These are phyloP conservation scores for Neoniphon sammara DNA, from an alignment of 2,797 vertebrate genomes.

Conservation along the genomic window DNA sequence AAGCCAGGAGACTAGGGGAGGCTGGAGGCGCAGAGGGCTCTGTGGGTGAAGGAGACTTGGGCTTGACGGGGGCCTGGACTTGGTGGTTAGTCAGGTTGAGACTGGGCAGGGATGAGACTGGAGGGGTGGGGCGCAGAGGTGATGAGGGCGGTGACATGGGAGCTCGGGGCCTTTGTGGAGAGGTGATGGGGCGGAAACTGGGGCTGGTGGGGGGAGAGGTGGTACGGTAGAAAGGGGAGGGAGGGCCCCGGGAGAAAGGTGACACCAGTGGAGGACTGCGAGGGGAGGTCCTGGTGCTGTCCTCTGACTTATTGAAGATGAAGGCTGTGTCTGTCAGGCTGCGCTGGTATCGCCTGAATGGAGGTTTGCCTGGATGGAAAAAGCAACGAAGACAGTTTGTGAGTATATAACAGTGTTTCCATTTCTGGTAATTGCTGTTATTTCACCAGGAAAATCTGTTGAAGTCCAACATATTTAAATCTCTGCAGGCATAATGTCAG, in stretches of 20 bases:
- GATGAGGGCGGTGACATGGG: constrained; percentile 65
- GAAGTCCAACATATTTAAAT: too few species aligned
- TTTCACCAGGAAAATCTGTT: too few species aligned
- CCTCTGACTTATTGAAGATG: constrained; percentile 84
- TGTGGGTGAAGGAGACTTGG: constrained; percentile 50
- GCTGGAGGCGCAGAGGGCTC: constrained; percentile 67
- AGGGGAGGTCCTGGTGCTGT: constrained; percentile 67
- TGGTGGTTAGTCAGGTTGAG: constrained; percentile 44
- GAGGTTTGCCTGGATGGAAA: constrained; percentile 75
- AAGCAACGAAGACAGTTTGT: neutral
- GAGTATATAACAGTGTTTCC: neutral
- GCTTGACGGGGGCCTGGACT: constrained; percentile 43
- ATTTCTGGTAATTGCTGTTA: too few species aligned
- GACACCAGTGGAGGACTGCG: constrained; percentile 79
- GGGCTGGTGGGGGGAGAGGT: constrained; percentile 76
- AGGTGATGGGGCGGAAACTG: constrained; percentile 64
- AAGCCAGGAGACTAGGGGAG: constrained; percentile 69
- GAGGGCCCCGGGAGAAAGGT: constrained; percentile 77
- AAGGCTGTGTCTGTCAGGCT: constrained; percentile 90
- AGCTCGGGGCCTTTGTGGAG: constrained; percentile 59
- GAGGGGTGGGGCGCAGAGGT: constrained; percentile 57
- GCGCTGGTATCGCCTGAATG: constrained; percentile 88
- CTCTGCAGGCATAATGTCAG: too few species aligned
- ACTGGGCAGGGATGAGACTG: constrained; percentile 49
- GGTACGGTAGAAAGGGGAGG: constrained; percentile 66